phyloP scores from a whole-genome alignment of 2,113 vertebrate species.

The Craseonycteris thonglongyai region DNA sequence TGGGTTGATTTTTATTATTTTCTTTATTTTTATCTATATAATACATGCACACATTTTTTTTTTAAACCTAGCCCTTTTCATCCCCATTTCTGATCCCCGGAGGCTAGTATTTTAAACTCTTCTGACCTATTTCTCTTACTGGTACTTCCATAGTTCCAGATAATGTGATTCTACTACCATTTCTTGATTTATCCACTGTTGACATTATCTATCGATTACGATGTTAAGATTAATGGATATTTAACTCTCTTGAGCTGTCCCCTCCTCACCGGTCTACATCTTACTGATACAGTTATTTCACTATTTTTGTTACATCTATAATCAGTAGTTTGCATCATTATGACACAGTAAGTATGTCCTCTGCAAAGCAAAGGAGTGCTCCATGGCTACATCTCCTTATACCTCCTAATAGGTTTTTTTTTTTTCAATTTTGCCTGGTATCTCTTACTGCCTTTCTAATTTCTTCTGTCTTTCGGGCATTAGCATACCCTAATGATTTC shows the following conservation, averaged over 20 bases:
- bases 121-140: neutral
- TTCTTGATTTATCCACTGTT: slow-evolving; percentile 45
- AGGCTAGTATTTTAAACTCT: slow-evolving; percentile 24
- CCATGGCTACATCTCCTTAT: neutral
- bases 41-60: neutral
- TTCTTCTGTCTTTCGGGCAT: neutral
- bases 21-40: slow-evolving; percentile 29
- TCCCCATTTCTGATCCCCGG: neutral
- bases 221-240: slow-evolving; percentile 36
- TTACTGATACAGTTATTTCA: slow-evolving; percentile 47
- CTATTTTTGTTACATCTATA: slow-evolving; percentile 59
- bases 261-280: slow-evolving; percentile 37
- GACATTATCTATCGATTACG: slow-evolving; percentile 49
- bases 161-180: slow-evolving; percentile 36
- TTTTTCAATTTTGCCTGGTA: neutral
- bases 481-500: neutral
- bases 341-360: neutral
- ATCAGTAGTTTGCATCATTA: slow-evolving; percentile 24
- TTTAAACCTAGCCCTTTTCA: neutral
- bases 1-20: slow-evolving; percentile 30
- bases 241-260: slow-evolving; percentile 51
- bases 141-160: neutral
- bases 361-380: neutral
- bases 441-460: neutral
- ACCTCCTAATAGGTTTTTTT: neutral